These are phyloP conservation scores for Drosophila flavopinicola DNA, from an alignment of 2,888 invertebrate species.

Conservation along the genomic window DNA sequence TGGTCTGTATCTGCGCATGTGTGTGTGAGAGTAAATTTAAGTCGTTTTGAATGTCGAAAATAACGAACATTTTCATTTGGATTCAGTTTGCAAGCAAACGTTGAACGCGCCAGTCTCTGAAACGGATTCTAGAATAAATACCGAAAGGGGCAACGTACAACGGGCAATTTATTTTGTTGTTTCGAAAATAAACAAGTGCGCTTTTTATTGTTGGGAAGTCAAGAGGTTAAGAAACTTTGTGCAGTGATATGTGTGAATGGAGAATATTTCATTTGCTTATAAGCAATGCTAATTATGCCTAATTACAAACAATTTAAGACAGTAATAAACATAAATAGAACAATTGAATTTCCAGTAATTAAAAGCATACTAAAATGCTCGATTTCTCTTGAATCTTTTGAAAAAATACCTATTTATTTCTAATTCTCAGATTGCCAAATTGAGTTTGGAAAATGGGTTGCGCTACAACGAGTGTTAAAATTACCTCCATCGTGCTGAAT, in stretches of 20 bases:
- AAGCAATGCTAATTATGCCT: constrained; percentile 33
- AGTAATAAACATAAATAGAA: constrained; percentile 16
- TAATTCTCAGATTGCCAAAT: constrained; percentile 25
- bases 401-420: neutral
- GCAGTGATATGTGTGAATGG: constrained; percentile 30
- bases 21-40: no score
- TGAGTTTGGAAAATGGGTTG: constrained; percentile 75
- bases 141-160: constrained; percentile 20
- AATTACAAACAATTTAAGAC: constrained; percentile 8
- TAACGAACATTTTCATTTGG: constrained; percentile 59
- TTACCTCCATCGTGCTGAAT: constrained; percentile 74
- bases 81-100: constrained; percentile 77
- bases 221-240: constrained; percentile 66
- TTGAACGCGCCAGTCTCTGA: constrained; percentile 70
- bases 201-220: constrained; percentile 46
- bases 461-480: constrained; percentile 76
- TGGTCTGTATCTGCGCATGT: no score
- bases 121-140: constrained; percentile 25
- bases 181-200: constrained; percentile 40
- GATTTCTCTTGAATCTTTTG: neutral
- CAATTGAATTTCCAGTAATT: no score
- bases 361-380: constrained; percentile 12
- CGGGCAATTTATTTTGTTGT: constrained; percentile 46
- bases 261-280: constrained; percentile 3
- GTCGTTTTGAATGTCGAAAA: constrained; percentile 48